phyloP scores from a whole-genome alignment of 2,888 invertebrate species.

The Phortica okadai region DNA sequence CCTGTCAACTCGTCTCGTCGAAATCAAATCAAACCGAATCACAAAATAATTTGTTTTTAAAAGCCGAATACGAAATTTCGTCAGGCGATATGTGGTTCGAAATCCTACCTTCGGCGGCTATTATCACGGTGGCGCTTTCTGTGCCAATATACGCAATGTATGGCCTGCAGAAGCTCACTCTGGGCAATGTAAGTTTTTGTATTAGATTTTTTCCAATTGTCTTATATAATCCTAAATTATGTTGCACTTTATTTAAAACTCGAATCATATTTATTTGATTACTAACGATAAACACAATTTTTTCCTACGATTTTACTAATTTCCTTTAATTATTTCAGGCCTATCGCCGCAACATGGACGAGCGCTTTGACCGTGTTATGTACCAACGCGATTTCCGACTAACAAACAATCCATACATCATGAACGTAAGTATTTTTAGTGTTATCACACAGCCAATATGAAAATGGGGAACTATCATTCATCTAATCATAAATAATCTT shows the following conservation, averaged over 20 bases:
- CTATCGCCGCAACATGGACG: constrained; percentile 78
- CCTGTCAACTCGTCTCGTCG: constrained; percentile 1
- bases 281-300: constrained; percentile 18
- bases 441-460: neutral
- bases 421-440: constrained; percentile 77
- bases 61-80: neutral
- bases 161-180: constrained; percentile 79
- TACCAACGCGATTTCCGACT: constrained; percentile 82
- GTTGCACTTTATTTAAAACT: constrained; percentile 52
- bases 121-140: constrained; percentile 80
- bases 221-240: constrained; percentile 71
- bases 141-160: constrained; percentile 81
- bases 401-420: constrained; percentile 80
- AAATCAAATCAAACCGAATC: neutral
- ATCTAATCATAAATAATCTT: constrained; percentile 39
- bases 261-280: constrained; percentile 56
- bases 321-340: constrained; percentile 75
- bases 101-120: constrained; percentile 81
- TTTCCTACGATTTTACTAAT: neutral
- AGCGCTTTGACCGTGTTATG: constrained; percentile 78
- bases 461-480: constrained; percentile 19
- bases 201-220: constrained; percentile 47
- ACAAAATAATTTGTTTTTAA: neutral
- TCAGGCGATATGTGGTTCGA: constrained; percentile 83
- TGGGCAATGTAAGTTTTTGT: constrained; percentile 81